A percentile compares a stretch with the other conserved stretches of the same genome.
These are phyloP conservation scores for Lepidostoma basale DNA, from an alignment of 1,140 invertebrate species.

Conservation along the genomic window DNA sequence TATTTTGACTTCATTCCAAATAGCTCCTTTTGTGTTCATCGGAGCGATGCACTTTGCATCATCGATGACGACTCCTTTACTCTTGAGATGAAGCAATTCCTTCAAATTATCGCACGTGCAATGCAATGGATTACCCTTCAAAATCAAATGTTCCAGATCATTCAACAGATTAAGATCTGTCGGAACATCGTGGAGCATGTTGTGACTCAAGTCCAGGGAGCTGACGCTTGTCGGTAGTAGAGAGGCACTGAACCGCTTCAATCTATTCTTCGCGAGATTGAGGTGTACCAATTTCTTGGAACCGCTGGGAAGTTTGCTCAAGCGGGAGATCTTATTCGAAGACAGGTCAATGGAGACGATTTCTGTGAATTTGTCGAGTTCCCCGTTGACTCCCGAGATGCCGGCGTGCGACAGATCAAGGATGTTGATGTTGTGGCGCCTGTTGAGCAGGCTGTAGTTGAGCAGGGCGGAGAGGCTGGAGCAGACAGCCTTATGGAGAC, in stretches of 20 bases:
- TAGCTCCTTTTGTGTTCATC: constrained; percentile 55
- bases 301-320: constrained; percentile 61
- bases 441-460: constrained; percentile 57
- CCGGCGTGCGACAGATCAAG: constrained; percentile 65
- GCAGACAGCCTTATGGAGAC: constrained; percentile 42
- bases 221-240: constrained; percentile 65
- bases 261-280: constrained; percentile 63
- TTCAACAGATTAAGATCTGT: constrained; percentile 60
- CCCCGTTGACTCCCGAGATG: constrained; percentile 60
- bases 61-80: constrained; percentile 60
- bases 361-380: constrained; percentile 62
- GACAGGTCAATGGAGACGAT: constrained; percentile 64
- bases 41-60: constrained; percentile 62
- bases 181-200: constrained; percentile 64
- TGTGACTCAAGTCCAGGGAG: constrained; percentile 66
- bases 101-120: constrained; percentile 66
- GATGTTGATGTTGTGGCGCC: constrained; percentile 60
- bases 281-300: constrained; percentile 65
- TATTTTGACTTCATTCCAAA: constrained; percentile 63
- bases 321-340: constrained; percentile 61
- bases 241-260: constrained; percentile 58
- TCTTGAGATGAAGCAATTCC: constrained; percentile 60
- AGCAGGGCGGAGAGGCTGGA: constrained; percentile 54
- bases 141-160: constrained; percentile 61
- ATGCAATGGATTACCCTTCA: constrained; percentile 64